Evolutionary conservation across 2,113 vertebrate genomes (phyloP).

Genomic region (Alouatta palliata): DNA sequence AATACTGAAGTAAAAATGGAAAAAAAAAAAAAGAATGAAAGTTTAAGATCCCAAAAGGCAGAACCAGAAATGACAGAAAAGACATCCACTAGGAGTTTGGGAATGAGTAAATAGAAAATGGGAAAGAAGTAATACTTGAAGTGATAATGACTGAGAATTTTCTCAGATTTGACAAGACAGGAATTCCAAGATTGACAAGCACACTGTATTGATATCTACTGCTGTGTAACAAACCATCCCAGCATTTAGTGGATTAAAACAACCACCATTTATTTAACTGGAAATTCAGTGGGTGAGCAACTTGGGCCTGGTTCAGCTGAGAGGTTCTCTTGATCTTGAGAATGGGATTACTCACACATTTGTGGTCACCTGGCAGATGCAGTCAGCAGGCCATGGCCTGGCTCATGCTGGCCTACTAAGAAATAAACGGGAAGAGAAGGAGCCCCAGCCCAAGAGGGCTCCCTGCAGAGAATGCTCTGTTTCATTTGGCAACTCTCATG

Average conservation of each 20-base stretch:
- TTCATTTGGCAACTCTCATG: neutral
- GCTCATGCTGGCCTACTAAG: neutral
- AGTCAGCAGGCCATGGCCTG: neutral
- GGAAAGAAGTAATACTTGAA: neutral
- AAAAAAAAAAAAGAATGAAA: neutral
- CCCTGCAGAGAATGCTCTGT: neutral
- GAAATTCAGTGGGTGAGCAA: neutral
- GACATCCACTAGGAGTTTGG: neutral
- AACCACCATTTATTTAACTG: neutral
- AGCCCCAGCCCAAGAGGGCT: accelerated
- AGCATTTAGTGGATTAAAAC: neutral
- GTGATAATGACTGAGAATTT: neutral
- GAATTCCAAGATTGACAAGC: neutral
- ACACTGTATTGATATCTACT: neutral
- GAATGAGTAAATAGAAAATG: neutral
- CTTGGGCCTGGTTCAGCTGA: neutral
- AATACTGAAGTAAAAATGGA: neutral
- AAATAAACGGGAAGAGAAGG: neutral
- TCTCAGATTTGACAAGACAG: neutral
- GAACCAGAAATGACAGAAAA: conserved; percentile 3
- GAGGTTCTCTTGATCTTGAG: neutral
- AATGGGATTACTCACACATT: neutral
- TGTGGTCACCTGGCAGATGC: neutral
- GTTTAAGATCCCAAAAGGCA: neutral
- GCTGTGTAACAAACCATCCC: neutral